Conservation (phyloP, 2,797 vertebrate genomes). For the Podarcis lilfordi region DNA sequence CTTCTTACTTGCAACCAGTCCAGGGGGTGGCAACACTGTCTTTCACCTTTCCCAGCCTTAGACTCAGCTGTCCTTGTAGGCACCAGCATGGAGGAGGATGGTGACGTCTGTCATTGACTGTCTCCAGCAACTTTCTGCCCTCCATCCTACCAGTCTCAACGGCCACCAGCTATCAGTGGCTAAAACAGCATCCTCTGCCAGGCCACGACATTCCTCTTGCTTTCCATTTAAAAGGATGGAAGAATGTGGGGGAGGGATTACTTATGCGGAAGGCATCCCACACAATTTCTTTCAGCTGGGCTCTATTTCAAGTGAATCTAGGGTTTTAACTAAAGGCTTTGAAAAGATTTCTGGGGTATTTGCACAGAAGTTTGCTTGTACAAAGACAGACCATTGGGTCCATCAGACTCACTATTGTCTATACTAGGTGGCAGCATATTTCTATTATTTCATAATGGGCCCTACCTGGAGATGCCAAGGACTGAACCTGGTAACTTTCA, state of each 20-base stretch:
- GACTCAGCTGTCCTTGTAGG: too few relatives aligned
- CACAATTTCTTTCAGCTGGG: not conserved
- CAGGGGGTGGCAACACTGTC: too few relatives aligned
- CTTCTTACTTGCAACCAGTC: too few relatives aligned
- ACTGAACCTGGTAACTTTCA: not conserved
- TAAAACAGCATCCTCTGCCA: not conserved
- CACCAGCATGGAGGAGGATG: too few relatives aligned
- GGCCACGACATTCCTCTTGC: not conserved
- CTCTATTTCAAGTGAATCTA: not conserved
- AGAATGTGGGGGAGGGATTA: not conserved
- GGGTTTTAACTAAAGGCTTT: not conserved
- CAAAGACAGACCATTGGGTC: not conserved
- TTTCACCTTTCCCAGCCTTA: too few relatives aligned
- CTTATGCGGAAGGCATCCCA: too few relatives aligned
- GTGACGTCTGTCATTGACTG: too few relatives aligned
- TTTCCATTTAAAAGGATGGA: not conserved
- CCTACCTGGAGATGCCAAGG: not conserved
- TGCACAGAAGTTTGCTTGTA: not conserved
- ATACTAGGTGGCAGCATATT: not conserved
- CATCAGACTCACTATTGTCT: not conserved
- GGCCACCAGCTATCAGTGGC: too few relatives aligned
- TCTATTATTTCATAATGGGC: not conserved
- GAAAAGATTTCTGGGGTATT: not conserved
- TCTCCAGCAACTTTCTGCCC: too few relatives aligned
- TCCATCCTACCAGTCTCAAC: too few relatives aligned